phyloP scores from a whole-genome alignment of 2,113 vertebrate genomes.

The Delphinapterus leucas region DNA sequence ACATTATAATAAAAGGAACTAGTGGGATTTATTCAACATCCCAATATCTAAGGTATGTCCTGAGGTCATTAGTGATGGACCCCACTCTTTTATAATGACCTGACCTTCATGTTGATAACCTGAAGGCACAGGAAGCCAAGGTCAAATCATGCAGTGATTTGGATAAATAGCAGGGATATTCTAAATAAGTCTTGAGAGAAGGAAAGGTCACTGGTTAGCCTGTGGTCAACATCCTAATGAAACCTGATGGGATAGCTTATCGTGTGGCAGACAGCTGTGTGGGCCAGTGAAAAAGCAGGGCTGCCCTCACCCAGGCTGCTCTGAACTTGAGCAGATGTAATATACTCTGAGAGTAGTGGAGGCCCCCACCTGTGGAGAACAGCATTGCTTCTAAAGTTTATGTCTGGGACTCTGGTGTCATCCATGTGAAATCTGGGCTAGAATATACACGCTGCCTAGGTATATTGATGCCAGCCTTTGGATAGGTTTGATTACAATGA shows the following conservation, averaged over 20 bases:
- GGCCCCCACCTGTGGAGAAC: rapidly evolving
- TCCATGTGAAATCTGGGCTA: not conserved
- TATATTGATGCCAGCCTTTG: not conserved
- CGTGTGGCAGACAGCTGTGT: not conserved
- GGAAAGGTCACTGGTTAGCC: not conserved
- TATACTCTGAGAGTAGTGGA: not conserved
- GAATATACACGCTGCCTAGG: not conserved
- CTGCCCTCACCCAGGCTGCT: not conserved
- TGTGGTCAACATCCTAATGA: not conserved
- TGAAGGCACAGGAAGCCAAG: not conserved
- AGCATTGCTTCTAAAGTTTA: not conserved
- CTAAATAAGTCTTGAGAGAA: not conserved
- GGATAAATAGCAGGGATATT: not conserved
- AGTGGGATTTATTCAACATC: not conserved
- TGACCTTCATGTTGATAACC: not conserved
- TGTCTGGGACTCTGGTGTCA: not conserved
- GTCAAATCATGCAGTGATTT: not conserved
- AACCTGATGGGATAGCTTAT: not conserved
- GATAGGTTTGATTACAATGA: not conserved
- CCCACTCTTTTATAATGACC: not conserved
- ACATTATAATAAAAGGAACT: not conserved
- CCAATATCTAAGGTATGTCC: not conserved
- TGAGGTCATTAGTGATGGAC: not conserved
- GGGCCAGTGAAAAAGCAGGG: not conserved
- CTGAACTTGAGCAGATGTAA: not conserved